phyloP scores from a whole-genome alignment of 2,113 vertebrate genomes.

The Piprites chloris region DNA sequence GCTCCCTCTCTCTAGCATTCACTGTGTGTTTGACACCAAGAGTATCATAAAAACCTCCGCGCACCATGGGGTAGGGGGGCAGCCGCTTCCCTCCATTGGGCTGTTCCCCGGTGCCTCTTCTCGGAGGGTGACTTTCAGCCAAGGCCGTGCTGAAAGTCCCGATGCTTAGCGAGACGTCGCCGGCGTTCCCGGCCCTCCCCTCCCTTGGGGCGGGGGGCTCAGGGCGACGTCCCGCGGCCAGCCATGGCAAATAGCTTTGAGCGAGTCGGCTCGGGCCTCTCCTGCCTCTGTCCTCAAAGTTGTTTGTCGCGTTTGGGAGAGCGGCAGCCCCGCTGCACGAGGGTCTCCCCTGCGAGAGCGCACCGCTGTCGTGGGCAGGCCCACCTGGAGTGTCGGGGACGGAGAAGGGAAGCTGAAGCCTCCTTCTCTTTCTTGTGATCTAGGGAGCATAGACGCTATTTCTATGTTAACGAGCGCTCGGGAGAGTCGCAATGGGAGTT shows the following conservation, averaged over 20 bases:
- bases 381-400: constrained; percentile 62
- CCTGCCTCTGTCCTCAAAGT: constrained; percentile 74
- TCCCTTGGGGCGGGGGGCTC: constrained; percentile 63
- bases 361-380: constrained; percentile 75
- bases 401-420: constrained; percentile 64
- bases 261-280: constrained; percentile 59
- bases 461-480: constrained; percentile 97
- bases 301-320: constrained; percentile 75
- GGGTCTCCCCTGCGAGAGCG: constrained; percentile 78
- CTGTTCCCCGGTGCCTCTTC: constrained; percentile 73
- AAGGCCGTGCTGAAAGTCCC: constrained; percentile 60
- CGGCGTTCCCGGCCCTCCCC: constrained; percentile 32
- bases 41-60: constrained; percentile 71
- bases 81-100: constrained; percentile 72
- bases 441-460: constrained; percentile 99
- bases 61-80: constrained; percentile 75
- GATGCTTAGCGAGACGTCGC: constrained; percentile 52
- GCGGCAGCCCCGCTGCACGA: constrained; percentile 65
- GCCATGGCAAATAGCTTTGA: constrained; percentile 74
- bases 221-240: constrained; percentile 67
- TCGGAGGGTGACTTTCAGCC: constrained; percentile 71
- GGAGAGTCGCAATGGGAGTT: constrained; percentile 97
- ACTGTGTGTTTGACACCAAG: constrained; percentile 80
- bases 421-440: constrained; percentile 92
- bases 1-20: constrained; percentile 84